Evolutionary conservation across 2,888 invertebrate species (phyloP).

Genomic region (Euspilapteryx auroguttella): DNA sequence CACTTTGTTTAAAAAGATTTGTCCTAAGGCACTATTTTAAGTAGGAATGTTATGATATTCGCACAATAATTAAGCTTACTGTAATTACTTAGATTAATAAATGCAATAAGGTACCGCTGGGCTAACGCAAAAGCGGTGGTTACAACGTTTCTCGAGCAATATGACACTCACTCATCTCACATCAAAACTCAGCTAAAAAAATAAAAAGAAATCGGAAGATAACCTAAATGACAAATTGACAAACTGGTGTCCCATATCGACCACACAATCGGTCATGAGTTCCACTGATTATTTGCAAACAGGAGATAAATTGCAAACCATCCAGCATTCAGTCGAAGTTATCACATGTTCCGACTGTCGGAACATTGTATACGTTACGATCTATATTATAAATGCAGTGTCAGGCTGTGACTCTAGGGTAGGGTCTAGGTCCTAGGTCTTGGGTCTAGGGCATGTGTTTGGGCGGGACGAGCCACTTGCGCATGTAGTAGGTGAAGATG

Average conservation of each 20-base stretch:
- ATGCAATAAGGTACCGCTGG: constrained; percentile 44
- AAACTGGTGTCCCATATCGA: too few relatives aligned
- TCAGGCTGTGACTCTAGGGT: not conserved
- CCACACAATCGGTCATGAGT: too few relatives aligned
- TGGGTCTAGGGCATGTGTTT: constrained; percentile 68
- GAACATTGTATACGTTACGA: constrained; percentile 4
- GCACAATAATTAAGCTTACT: too few relatives aligned
- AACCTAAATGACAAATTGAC: too few relatives aligned
- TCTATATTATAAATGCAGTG: too few relatives aligned
- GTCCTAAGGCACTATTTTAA: not conserved
- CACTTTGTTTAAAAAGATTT: constrained; percentile 5
- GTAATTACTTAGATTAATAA: constrained; percentile 16
- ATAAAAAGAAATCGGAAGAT: too few relatives aligned
- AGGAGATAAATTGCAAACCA: too few relatives aligned
- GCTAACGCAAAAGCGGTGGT: constrained; percentile 52
- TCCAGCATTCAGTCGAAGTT: constrained; percentile 5
- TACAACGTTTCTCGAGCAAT: constrained; percentile 29
- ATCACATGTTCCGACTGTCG: constrained; percentile 5
- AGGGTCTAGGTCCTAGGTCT: not conserved
- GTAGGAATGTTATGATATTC: not conserved
- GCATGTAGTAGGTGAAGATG: constrained; percentile 91
- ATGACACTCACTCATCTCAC: constrained; percentile 7
- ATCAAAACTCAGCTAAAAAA: too few relatives aligned
- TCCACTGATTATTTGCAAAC: too few relatives aligned
- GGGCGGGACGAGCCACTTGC: constrained; percentile 85